These are phyloP conservation scores for Ia io DNA, from an alignment of 2,113 vertebrate species.

Conservation along the genomic window DNA sequence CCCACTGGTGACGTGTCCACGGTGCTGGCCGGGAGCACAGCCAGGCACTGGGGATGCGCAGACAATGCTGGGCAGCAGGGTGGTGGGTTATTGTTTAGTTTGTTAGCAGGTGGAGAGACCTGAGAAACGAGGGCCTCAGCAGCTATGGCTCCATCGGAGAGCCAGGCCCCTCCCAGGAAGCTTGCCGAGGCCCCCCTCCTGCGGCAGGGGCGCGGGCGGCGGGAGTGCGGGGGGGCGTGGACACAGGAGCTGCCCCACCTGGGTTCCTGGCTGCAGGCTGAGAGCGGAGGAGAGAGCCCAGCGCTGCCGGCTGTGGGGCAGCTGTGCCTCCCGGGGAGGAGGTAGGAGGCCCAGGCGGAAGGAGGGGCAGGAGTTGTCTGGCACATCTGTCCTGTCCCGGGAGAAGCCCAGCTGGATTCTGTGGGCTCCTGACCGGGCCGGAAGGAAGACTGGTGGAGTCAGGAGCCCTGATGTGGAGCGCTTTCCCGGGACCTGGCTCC, in stretches of 20 bases:
- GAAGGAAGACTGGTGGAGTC: background rate
- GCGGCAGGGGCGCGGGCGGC: background rate
- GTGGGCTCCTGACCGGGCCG: background rate
- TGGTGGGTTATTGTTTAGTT: background rate
- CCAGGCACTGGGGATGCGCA: background rate
- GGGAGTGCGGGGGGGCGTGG: too few species aligned
- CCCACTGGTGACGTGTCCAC: background rate
- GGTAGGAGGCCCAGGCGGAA: background rate
- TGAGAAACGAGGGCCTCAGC: background rate
- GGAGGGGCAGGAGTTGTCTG: background rate
- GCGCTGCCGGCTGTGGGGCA: background rate
- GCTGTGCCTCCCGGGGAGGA: background rate
- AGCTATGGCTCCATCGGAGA: background rate
- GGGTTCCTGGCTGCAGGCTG: too few species aligned
- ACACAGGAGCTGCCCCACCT: too few species aligned
- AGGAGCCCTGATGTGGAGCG: background rate
- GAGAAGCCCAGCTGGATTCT: background rate
- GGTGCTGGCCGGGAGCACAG: background rate
- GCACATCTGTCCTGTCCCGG: background rate
- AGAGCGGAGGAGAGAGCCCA: too few species aligned
- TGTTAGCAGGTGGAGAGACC: background rate
- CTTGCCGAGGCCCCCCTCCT: background rate
- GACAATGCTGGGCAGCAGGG: too few species aligned
- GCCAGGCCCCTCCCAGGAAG: background rate
- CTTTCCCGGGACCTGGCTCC: background rate